Conservation (phyloP, 2,113 vertebrate genomes). For the Sterrhoptilus dennistouni region DNA sequence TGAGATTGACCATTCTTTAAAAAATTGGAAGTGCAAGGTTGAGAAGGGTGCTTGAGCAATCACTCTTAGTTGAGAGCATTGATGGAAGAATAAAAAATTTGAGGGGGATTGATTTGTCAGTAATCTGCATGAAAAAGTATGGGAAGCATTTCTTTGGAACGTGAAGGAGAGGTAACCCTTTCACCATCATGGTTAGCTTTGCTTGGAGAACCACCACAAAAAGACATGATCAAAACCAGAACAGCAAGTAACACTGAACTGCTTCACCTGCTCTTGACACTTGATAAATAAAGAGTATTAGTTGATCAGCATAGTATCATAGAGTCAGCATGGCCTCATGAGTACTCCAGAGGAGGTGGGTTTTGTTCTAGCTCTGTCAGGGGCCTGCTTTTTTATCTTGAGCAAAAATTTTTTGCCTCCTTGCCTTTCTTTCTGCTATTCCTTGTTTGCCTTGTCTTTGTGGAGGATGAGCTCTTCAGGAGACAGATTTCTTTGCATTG, state of each 20-base stretch:
- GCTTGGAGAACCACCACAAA: not conserved
- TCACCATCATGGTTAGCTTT: not conserved
- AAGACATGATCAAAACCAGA: not conserved
- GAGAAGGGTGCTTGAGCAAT: conserved; percentile 18
- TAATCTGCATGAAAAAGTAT: not conserved
- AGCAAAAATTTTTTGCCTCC: not conserved
- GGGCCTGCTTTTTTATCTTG: not conserved
- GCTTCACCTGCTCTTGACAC: not conserved
- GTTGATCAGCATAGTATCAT: not conserved
- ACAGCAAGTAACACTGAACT: not conserved
- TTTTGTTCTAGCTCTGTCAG: not conserved
- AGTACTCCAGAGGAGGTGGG: not conserved
- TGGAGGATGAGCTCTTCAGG: not conserved
- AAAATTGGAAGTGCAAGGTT: conserved; percentile 14
- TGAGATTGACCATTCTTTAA: conserved; percentile 23
- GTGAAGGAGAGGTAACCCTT: not conserved
- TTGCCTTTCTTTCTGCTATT: not conserved
- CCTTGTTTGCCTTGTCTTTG: not conserved
- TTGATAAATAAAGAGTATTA: not conserved
- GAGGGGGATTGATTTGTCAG: not conserved
- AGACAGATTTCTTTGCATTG: conserved; percentile 1
- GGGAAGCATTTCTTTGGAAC: not conserved
- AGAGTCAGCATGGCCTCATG: not conserved
- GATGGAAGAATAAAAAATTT: conserved; percentile 35
- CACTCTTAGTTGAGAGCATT: conserved; percentile 36